Percentiles rank a stretch among this genome's conserved stretches.
Conservation (phyloP, 2,888 invertebrate genomes). For the Cynaeus angustus region DNA sequence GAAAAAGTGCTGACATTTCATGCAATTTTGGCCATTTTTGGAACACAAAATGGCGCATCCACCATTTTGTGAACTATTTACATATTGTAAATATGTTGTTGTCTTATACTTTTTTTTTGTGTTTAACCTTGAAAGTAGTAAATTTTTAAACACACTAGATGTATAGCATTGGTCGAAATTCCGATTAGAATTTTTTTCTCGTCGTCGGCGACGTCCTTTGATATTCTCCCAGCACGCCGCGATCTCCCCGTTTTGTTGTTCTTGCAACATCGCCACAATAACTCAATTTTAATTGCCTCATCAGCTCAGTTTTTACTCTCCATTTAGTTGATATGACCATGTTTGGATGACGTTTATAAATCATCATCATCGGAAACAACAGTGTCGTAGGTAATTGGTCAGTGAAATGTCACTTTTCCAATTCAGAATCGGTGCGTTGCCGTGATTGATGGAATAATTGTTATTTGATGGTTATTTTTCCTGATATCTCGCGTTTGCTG, state of each 20-base stretch:
- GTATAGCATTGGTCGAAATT: too few relatives aligned
- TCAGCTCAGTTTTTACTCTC: conserved; percentile 25
- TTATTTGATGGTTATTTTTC: conserved; percentile 29
- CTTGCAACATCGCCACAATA: conserved; percentile 22
- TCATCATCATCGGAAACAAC: conserved; percentile 39
- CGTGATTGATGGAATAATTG: conserved; percentile 41
- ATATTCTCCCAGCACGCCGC: not conserved
- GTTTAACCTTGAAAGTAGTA: too few relatives aligned
- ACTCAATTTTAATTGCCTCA: conserved; percentile 37
- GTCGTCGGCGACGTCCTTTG: conserved; percentile 1
- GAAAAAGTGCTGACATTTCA: too few relatives aligned
- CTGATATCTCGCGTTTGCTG: too few relatives aligned
- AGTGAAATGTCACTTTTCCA: conserved; percentile 35
- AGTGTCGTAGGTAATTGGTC: conserved; percentile 32
- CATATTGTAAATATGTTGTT: too few relatives aligned
- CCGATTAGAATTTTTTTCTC: not conserved
- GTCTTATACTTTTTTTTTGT: too few relatives aligned
- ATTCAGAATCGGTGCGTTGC: conserved; percentile 24
- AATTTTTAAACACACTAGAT: too few relatives aligned
- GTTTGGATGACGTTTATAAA: conserved; percentile 30
- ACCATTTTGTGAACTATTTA: too few relatives aligned
- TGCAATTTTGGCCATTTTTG: too few relatives aligned
- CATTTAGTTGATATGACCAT: conserved; percentile 28
- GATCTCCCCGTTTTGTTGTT: conserved; percentile 14
- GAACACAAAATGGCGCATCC: too few relatives aligned